These are phyloP conservation scores for Argyrosomus japonicus DNA, from an alignment of 2,113 vertebrate species.

Conservation along the genomic window DNA sequence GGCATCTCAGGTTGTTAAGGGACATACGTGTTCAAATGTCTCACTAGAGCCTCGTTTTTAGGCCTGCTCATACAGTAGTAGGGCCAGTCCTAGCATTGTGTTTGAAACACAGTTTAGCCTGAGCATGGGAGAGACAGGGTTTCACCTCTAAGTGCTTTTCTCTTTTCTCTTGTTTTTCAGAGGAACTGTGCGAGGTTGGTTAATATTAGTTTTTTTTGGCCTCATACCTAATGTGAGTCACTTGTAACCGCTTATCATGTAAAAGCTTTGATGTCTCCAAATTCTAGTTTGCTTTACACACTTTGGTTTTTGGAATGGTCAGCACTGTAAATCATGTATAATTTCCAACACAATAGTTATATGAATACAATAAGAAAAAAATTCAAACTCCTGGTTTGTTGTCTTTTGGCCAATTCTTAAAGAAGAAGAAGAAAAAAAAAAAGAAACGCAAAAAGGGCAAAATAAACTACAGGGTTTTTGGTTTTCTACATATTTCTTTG, in stretches of 20 bases:
- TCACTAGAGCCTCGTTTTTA: conserved; percentile 54
- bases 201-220: conserved; percentile 80
- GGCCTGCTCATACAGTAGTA: conserved; percentile 41
- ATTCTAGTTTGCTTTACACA: conserved; percentile 77
- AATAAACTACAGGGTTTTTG: conserved; percentile 85
- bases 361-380: conserved; percentile 65
- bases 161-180: conserved; percentile 57
- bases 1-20: conserved; percentile 51
- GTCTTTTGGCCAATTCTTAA: conserved; percentile 84
- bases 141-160: conserved; percentile 79
- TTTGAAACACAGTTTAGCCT: conserved; percentile 81
- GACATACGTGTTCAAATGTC: conserved; percentile 69
- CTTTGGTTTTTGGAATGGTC: conserved; percentile 88
- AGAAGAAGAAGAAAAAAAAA: conserved; percentile 38
- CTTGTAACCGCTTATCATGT: conserved; percentile 60
- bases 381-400: conserved; percentile 78
- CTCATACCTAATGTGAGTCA: conserved; percentile 66
- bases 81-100: conserved; percentile 65
- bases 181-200: conserved; percentile 76
- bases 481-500: conserved; percentile 89
- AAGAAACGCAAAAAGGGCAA: conserved; percentile 60
- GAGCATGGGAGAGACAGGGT: conserved; percentile 69
- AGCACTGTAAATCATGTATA: conserved; percentile 78
- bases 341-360: conserved; percentile 67
- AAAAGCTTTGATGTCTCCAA: conserved; percentile 77